Evolutionary conservation across 2,888 invertebrate species (phyloP).

Genomic region (Endotricha flammealis): DNA sequence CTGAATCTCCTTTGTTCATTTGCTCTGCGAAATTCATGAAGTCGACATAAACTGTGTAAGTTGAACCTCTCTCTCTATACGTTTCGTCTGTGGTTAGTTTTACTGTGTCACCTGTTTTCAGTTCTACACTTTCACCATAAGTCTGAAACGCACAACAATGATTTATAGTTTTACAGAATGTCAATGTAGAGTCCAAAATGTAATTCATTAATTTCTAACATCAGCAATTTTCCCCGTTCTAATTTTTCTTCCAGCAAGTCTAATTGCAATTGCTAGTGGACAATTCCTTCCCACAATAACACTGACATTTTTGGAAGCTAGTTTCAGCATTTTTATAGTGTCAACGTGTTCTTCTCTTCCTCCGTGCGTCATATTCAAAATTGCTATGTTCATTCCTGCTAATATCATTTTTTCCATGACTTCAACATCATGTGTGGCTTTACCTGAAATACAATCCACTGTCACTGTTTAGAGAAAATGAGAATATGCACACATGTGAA

Average conservation of each 20-base stretch:
- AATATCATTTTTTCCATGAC: slow-evolving; percentile 67
- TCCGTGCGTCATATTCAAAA: slow-evolving; percentile 63
- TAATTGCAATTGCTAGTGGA: slow-evolving; percentile 90
- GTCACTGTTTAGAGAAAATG: no score
- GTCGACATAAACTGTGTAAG: slow-evolving; percentile 75
- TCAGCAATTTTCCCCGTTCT: slow-evolving; percentile 89
- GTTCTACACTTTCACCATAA: slow-evolving; percentile 50
- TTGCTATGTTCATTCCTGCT: slow-evolving; percentile 74
- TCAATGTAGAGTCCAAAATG: neutral
- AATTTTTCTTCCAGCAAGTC: slow-evolving; percentile 93
- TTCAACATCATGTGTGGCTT: slow-evolving; percentile 46
- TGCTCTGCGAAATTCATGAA: slow-evolving; percentile 70
- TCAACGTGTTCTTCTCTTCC: slow-evolving; percentile 58
- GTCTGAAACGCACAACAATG: slow-evolving; percentile 35
- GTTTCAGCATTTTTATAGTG: slow-evolving; percentile 56
- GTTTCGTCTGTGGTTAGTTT: slow-evolving; percentile 76
- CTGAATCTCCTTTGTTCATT: slow-evolving; percentile 64
- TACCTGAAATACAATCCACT: slow-evolving; percentile 40
- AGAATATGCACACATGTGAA: no score
- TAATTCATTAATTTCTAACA: slow-evolving; percentile 37
- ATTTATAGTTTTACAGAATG: neutral
- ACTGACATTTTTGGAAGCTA: slow-evolving; percentile 77
- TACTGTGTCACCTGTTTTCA: slow-evolving; percentile 61
- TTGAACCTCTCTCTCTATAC: slow-evolving; percentile 75
- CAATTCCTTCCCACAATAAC: slow-evolving; percentile 77